Conservation (phyloP, 2,113 vertebrate species). For the Columba livia region DNA sequence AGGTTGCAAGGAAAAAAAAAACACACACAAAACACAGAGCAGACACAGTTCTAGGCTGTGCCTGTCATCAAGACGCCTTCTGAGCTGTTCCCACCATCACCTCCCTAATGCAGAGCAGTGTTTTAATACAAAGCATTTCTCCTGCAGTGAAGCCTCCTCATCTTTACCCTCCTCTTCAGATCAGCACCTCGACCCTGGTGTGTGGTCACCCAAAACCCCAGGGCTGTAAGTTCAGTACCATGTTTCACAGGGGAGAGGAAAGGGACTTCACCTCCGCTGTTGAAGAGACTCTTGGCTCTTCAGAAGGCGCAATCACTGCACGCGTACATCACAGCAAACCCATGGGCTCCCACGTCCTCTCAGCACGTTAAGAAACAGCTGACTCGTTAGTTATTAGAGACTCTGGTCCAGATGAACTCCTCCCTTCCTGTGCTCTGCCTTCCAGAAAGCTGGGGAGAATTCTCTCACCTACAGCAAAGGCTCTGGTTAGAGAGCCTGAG, state of each 20-base stretch:
- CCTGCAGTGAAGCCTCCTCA: neutral
- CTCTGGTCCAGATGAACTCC: constrained; percentile 24
- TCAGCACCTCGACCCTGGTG: rapidly evolving
- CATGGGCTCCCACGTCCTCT: neutral
- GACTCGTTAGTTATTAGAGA: neutral
- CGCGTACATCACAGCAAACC: neutral
- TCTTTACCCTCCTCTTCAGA: neutral
- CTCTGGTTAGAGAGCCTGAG: neutral
- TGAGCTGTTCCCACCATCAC: neutral
- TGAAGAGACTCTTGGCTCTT: neutral
- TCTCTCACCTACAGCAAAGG: constrained; percentile 49
- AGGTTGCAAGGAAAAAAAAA: neutral
- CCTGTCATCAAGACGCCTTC: neutral
- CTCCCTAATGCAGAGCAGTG: rapidly evolving
- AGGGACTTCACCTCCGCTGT: neutral
- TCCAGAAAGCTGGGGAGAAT: constrained; percentile 7
- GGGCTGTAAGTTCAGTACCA: rapidly evolving
- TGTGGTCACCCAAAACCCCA: neutral
- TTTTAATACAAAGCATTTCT: neutral
- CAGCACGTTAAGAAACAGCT: neutral
- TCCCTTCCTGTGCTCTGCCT: constrained; percentile 54
- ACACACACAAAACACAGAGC: neutral
- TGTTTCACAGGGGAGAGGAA: neutral
- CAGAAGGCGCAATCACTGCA: neutral
- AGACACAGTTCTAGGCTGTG: neutral